Percentiles rank a stretch among this genome's conserved stretches.
These are phyloP conservation scores for Willisornis vidua DNA, from an alignment of 2,113 vertebrate genomes.

Conservation along the genomic window DNA sequence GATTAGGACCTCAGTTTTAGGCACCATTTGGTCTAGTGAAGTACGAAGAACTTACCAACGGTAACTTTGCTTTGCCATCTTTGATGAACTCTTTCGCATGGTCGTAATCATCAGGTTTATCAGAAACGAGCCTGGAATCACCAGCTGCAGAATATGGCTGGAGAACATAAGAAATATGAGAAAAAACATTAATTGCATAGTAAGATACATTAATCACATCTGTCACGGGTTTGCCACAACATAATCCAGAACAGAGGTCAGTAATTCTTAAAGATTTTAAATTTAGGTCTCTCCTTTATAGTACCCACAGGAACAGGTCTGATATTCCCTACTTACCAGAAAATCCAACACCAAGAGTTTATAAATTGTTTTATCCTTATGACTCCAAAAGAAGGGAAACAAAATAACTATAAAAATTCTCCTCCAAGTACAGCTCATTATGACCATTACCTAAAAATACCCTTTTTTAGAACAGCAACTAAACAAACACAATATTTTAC, in stretches of 20 bases:
- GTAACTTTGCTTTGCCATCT: conserved; percentile 71
- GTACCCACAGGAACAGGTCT: background rate
- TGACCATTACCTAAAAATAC: background rate
- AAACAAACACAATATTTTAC: background rate
- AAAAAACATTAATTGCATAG: background rate
- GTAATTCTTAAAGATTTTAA: background rate
- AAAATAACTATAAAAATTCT: background rate
- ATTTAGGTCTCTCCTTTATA: background rate
- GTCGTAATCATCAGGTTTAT: conserved; percentile 76
- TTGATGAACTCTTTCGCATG: conserved; percentile 76
- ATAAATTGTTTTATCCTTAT: background rate
- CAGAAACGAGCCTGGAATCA: conserved; percentile 70
- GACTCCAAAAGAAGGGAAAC: background rate
- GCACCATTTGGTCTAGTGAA: background rate
- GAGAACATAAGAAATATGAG: background rate
- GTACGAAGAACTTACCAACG: conserved; percentile 69
- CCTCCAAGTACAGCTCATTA: background rate
- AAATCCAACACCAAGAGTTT: background rate
- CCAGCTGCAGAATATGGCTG: conserved; percentile 75
- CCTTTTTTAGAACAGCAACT: background rate
- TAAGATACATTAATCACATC: background rate
- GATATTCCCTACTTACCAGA: background rate
- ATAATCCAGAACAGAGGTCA: background rate
- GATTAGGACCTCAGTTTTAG: background rate
- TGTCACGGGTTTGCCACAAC: background rate